Conservation (phyloP, 2,797 vertebrate species). For the Karalla daura region DNA sequence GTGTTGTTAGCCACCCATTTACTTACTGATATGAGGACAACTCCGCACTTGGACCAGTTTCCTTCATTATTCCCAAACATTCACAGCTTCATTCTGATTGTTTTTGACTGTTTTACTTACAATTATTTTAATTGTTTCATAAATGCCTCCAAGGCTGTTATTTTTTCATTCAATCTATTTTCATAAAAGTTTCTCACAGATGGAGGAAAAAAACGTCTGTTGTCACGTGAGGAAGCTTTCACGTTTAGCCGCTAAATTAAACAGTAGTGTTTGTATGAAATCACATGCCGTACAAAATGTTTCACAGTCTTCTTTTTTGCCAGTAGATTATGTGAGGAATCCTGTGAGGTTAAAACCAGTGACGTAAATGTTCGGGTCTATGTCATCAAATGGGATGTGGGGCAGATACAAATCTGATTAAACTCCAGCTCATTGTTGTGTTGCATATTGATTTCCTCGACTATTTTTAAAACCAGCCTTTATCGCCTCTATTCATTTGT, state of each 20-base stretch:
- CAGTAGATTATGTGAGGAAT: slow-evolving; percentile 27
- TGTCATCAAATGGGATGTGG: slow-evolving; percentile 38
- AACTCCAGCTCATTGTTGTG: background rate
- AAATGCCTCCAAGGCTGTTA: slow-evolving; percentile 38
- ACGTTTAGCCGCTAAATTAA: slow-evolving; percentile 27
- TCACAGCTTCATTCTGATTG: slow-evolving; percentile 13
- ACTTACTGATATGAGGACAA: slow-evolving; percentile 24
- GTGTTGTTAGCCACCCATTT: slow-evolving; percentile 33
- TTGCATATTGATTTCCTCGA: slow-evolving; percentile 30
- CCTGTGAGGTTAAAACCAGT: slow-evolving; percentile 32
- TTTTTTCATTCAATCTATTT: slow-evolving; percentile 39
- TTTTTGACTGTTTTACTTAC: slow-evolving; percentile 9
- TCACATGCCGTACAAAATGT: slow-evolving; percentile 3
- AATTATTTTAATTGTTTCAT: slow-evolving; percentile 53
- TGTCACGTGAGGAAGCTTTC: slow-evolving; percentile 21
- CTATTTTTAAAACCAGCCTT: slow-evolving; percentile 13
- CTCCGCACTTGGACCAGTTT: slow-evolving; percentile 8
- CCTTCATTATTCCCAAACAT: slow-evolving; percentile 25
- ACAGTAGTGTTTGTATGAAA: slow-evolving; percentile 13
- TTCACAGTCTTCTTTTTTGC: background rate
- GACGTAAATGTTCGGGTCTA: slow-evolving; percentile 14
- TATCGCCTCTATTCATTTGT: background rate
- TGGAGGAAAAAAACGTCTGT: slow-evolving; percentile 34
- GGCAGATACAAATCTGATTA: slow-evolving; percentile 31
- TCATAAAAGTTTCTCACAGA: slow-evolving; percentile 18